Evolutionary conservation across 2,888 invertebrate species (phyloP), one percentile per base, ranked within the genome.

Genomic region (Xanthia togata): DNA sequence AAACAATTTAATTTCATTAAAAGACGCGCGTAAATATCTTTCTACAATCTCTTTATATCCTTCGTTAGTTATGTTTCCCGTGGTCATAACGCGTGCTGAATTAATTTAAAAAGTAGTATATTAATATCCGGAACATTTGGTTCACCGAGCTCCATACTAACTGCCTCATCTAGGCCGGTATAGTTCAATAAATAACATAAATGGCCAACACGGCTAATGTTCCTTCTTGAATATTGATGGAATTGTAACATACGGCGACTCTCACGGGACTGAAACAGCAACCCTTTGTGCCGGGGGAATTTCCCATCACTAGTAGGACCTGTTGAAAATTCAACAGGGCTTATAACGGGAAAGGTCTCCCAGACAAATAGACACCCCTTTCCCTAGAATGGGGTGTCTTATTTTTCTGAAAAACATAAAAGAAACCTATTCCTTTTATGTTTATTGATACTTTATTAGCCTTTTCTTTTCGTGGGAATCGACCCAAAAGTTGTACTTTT

Each of bases 271-370:
- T 76, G 23, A 11, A n/a, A 23, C 11, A 35, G 38, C 57, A 68
- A 64, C 67, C 55, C 68, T 68, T 81, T 81, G 41, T 76, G 62
- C 62, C 26, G 53, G 47, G 71, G 47, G 71, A 64, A 59, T 74
- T 44, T 41, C 59, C 70, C 71, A 63, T 73, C 62, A 67, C 68
- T 60, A 59, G 35, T 6, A 35, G 60, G 70, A 78, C 62, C 64
- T 80, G 71, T 82, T 82, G 77, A 80, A 82, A 87, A 80, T 80
- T 73, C 82, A 86, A 82, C 71, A 77, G 69, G n/a, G 77, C 62
- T 63, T 63, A 69, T 38, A 31, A 41, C 41, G 71, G 26, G 53
- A n/a, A 71, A n/a, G 57, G 50, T 14, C 20, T 60, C 31, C 35
- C 11, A 17, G 31, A 55, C 41, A 41, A 47, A 72, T 31, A 55